These are phyloP conservation scores for Menidia beryllina DNA, from an alignment of 2,113 vertebrate species.

Conservation along the genomic window DNA sequence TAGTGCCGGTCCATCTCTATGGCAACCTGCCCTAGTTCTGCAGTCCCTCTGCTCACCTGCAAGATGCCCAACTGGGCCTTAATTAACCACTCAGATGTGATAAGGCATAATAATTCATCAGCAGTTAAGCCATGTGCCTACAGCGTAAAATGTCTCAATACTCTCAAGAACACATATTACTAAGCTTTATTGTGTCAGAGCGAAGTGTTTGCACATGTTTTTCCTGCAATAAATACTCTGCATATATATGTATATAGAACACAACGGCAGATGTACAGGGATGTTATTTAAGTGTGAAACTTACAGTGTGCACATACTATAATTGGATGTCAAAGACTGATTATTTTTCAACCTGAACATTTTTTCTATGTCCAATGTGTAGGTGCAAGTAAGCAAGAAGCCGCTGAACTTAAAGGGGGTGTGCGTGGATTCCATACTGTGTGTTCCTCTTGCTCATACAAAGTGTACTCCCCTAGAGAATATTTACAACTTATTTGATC, in stretches of 20 bases:
- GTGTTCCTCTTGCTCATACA: constrained; percentile 53
- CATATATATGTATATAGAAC: constrained; percentile 62
- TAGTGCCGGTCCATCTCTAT: constrained; percentile 58
- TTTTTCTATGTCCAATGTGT: constrained; percentile 36
- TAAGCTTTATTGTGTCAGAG: constrained; percentile 63
- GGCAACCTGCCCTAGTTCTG: constrained; percentile 65
- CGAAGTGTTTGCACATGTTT: constrained; percentile 53
- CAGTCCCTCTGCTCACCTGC: constrained; percentile 67
- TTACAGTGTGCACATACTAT: not conserved
- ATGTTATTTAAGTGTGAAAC: constrained; percentile 49
- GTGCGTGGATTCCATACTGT: constrained; percentile 60
- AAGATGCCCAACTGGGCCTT: constrained; percentile 54
- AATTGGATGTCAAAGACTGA: constrained; percentile 4
- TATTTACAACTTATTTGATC: constrained; percentile 75
- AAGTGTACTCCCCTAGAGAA: constrained; percentile 52
- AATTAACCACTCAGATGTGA: constrained; percentile 69
- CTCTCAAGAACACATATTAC: constrained; percentile 61
- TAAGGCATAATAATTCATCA: constrained; percentile 81
- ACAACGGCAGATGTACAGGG: constrained; percentile 77
- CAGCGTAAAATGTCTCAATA: constrained; percentile 60
- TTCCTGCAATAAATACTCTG: constrained; percentile 80
- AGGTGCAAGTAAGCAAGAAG: constrained; percentile 35
- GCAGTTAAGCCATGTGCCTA: constrained; percentile 68
- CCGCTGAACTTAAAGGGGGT: constrained; percentile 66
- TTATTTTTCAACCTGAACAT: constrained; percentile 30